Conservation (phyloP, 2,113 vertebrate species). For the Peucedramus taeniatus region DNA sequence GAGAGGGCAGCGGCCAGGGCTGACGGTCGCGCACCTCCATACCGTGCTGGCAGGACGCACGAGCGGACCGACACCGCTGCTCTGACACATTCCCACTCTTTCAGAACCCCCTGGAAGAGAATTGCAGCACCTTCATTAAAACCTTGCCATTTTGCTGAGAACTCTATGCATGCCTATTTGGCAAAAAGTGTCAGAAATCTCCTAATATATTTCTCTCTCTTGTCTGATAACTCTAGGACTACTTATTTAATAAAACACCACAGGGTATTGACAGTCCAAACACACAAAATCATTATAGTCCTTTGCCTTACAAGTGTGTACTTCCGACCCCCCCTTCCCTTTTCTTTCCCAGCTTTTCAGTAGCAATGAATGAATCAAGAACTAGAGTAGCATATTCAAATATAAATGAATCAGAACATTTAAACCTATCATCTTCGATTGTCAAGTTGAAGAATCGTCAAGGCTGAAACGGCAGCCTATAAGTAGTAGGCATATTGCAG, state of each 20-base stretch:
- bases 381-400: neutral
- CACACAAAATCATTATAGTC: neutral
- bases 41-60: neutral
- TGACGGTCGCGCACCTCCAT: neutral
- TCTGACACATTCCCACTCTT: neutral
- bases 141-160: neutral
- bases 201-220: neutral
- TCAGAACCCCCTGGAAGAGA: neutral
- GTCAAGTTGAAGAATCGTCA: neutral
- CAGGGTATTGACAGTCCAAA: neutral
- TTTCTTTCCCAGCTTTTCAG: neutral
- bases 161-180: neutral
- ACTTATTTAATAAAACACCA: constrained; percentile 4
- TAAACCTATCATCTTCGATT: neutral
- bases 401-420: neutral
- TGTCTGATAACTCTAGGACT: neutral
- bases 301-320: neutral
- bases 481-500: neutral
- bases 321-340: neutral
- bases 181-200: neutral
- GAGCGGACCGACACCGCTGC: neutral
- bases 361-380: neutral
- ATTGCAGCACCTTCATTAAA: neutral
- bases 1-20: neutral
- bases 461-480: neutral